These are phyloP conservation scores for Pheosia tremula DNA, from an alignment of 2,888 invertebrate species.

Conservation along the genomic window DNA sequence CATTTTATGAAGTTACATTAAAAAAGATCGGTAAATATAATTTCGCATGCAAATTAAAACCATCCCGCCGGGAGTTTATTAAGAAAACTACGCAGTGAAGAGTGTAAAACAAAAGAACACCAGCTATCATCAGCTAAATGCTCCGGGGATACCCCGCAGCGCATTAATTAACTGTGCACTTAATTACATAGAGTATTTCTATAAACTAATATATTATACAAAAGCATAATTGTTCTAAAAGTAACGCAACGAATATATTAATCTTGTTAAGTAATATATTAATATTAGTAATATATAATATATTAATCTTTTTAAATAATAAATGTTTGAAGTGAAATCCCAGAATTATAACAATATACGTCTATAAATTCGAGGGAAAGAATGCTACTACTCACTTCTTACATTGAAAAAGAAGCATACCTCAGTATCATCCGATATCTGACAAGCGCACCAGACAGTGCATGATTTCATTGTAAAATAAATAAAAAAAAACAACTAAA, in stretches of 20 bases:
- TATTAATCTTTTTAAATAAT: too few relatives aligned
- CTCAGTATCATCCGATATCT: slow-evolving; percentile 9
- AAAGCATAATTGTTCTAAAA: too few relatives aligned
- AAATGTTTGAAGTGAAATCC: too few relatives aligned
- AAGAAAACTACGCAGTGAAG: slow-evolving; percentile 26
- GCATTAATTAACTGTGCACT: slow-evolving; percentile 1
- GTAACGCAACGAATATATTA: too few relatives aligned
- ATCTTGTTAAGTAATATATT: too few relatives aligned
- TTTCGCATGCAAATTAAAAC: slow-evolving; percentile 18
- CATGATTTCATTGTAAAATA: slow-evolving; percentile 33
- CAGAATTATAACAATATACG: too few relatives aligned
- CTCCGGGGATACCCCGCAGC: slow-evolving; percentile 13
- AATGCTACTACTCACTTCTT: too few relatives aligned
- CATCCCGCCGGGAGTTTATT: slow-evolving; percentile 19
- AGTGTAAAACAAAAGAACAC: slow-evolving; percentile 22
- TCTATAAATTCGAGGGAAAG: too few relatives aligned
- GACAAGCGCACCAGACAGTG: slow-evolving; percentile 34
- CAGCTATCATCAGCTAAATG: slow-evolving; percentile 45
- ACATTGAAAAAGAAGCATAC: not conserved
- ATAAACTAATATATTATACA: not conserved
- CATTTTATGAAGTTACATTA: too few relatives aligned
- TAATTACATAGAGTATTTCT: slow-evolving; percentile 25
- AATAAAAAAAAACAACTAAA: slow-evolving; percentile 16
- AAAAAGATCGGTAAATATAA: slow-evolving; percentile 2
- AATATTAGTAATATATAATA: too few relatives aligned